Evolutionary conservation across 1,140 invertebrate genomes (phyloP), one percentile per base, ranked within the genome.

Genomic region (Venturia canescens): DNA sequence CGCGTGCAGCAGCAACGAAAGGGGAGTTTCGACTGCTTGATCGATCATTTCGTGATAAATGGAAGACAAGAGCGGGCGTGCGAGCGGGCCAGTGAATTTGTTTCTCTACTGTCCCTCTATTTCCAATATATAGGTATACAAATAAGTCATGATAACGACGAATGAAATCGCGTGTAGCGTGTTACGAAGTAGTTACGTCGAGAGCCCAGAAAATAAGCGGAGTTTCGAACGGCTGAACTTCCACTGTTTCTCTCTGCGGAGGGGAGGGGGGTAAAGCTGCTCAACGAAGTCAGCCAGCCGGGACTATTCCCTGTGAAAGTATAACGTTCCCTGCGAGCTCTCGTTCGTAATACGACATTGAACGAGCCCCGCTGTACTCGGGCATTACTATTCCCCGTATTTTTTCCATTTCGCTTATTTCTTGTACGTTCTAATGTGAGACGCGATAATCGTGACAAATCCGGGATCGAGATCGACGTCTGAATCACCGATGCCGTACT

Each of bases 181-280:
- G 80, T 81, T 81, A 81, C 74, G 74, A 81, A 60, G 74, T 77
- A 53, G 80, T 81, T 81, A 78, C 80, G 80, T 78, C 70, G 70
- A 72, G 38, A 48, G 15, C 7, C 50, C 74, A 63, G 74, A 76
- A 76, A 76, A 60, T 76, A 23, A 76, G 53, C 74, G 74, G 74
- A 76, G 74, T 76, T 76, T 76, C 72, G 34, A 48, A 69, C 72
- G 48, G 50, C 74, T 81, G 80, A 77, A 81, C 44, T 77, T 77
- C 63, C 74, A 66, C 3, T 66, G 26, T 66, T 66, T 66, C 26
- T 23, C 13, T 66, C 27, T 66, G 13, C 23, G 13, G 23, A 15
- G 60, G n/a, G 13, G 23, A 15, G 60, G n/a, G 21, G 18, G 21
- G 23, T 74, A 48, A n/a, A 57, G 71, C 15, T 9, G 48, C 44